Base-by-base conservation (phyloP, 2,888 invertebrate genomes). In the Aporophyla nigra region DNA sequence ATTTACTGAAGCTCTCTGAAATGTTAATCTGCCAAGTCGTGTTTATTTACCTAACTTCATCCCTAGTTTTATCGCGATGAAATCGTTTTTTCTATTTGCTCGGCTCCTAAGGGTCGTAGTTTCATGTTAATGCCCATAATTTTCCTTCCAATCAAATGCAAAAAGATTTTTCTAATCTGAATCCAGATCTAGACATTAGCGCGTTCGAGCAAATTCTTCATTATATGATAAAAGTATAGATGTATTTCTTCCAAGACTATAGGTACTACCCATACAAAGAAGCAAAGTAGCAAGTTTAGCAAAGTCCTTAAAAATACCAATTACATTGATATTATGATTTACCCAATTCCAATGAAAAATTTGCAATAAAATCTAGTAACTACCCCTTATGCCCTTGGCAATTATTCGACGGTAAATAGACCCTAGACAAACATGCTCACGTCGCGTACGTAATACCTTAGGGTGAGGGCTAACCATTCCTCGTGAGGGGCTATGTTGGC, bases 41-140 rank as follows among this genome's bases (percentile, higher is more conserved):
- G n/a, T n/a, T n/a, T n/a, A n/a, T n/a, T n/a, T n/a, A n/a, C n/a
- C n/a, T n/a, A n/a, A n/a, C n/a, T n/a, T n/a, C n/a, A n/a, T n/a
- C n/a, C n/a, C n/a, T n/a, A n/a, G n/a, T n/a, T n/a, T n/a, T n/a
- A n/a, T n/a, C n/a, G n/a, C n/a, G n/a, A n/a, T n/a, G n/a, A n/a
- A n/a, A n/a, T n/a, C n/a, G n/a, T n/a, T 33, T 33, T 33, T 33
- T 33, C 33, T 33, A 33, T 33, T 33, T 33, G 33, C 33, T 33
- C 33, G 33, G 33, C 33, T 33, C 33, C 33, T 33, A 33, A 33
- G 33, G 33, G 33, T 33, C 33, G 33, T 33, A 33, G 66, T 74
- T 78, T 80, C 54, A 61, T 16, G n/a, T 14, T 6, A 54, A 71
- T 65, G 72, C 53, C 71, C 59, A 73, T 54, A 63, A 71, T 33